Percentiles rank a stretch among this genome's conserved stretches.
These are phyloP conservation scores for Eospalax fontanierii DNA, from an alignment of 2,797 vertebrate species.

Conservation along the genomic window DNA sequence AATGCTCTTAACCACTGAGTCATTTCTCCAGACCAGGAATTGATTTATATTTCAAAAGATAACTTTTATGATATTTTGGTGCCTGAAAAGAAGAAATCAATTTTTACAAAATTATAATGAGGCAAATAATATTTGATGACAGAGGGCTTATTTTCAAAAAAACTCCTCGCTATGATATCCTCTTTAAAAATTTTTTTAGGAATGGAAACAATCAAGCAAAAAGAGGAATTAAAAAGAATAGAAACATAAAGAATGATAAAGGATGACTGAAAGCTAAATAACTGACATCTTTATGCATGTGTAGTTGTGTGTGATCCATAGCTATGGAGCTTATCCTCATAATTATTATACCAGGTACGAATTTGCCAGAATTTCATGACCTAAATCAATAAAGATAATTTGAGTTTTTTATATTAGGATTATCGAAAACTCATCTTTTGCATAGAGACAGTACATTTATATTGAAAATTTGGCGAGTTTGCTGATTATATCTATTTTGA, in stretches of 20 bases:
- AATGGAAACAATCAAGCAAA: background rate
- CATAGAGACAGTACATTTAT: background rate
- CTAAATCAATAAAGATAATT: background rate
- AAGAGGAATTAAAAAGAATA: background rate
- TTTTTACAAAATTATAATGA: background rate
- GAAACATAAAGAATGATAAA: background rate
- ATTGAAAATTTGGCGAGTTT: background rate
- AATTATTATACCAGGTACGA: background rate
- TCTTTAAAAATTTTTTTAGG: background rate
- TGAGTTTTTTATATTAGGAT: background rate
- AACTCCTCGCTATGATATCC: background rate
- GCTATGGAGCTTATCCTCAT: background rate
- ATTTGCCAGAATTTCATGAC: background rate
- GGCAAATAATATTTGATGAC: background rate
- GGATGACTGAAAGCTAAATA: background rate
- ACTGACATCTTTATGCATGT: background rate
- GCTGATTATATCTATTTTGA: conserved; percentile 6
- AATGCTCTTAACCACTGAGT: background rate
- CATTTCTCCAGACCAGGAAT: background rate
- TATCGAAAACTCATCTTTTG: background rate
- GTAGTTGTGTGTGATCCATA: no score
- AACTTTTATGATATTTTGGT: background rate
- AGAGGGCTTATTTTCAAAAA: conserved; percentile 15
- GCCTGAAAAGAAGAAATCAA: background rate
- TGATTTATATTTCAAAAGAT: background rate